Evolutionary conservation across 2,113 vertebrate genomes (phyloP).

Genomic region (Arothron firmamentum): DNA sequence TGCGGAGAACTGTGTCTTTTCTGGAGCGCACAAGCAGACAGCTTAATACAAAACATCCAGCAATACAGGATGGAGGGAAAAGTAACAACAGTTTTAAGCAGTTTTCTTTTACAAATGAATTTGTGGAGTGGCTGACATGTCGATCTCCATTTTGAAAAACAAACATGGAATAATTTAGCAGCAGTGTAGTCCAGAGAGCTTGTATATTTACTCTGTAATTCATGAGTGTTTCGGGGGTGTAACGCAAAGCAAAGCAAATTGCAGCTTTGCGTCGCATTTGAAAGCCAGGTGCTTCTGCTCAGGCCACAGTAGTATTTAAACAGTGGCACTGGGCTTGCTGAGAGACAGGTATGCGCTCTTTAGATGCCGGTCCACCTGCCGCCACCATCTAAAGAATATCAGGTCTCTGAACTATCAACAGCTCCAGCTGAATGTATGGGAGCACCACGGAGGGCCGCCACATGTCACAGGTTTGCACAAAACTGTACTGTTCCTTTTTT

Average conservation of each 20-base stretch:
- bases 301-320: not conserved
- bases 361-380: too few species aligned
- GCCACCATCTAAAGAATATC: too few species aligned
- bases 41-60: not conserved
- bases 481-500: too few species aligned
- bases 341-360: too few species aligned
- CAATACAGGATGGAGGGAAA: not conserved
- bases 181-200: not conserved
- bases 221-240: not conserved
- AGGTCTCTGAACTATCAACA: too few species aligned
- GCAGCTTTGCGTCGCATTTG: too few species aligned
- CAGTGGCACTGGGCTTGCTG: not conserved
- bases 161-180: too few species aligned
- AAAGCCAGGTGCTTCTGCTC: not conserved
- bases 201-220: not conserved
- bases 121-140: not conserved
- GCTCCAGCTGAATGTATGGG: too few species aligned
- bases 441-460: too few species aligned
- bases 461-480: too few species aligned
- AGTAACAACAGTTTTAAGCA: not conserved
- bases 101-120: not conserved
- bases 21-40: conserved; percentile 4
- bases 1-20: conserved; percentile 14
- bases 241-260: not conserved
- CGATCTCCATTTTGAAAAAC: too few species aligned